Evolutionary conservation across 2,113 vertebrate species (phyloP).

Genomic region (Anhinga anhinga): DNA sequence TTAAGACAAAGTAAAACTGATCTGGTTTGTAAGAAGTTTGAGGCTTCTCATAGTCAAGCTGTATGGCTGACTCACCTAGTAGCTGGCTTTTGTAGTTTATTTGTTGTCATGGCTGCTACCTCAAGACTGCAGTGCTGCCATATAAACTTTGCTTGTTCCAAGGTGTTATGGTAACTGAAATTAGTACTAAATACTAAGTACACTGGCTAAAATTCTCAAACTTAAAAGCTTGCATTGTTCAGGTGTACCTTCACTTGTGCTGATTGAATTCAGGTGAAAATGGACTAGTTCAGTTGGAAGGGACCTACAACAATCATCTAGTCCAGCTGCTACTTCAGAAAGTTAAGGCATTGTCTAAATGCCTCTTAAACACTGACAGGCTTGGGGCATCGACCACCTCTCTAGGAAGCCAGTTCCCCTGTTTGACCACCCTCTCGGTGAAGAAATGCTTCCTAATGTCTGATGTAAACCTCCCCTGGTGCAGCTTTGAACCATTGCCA

Average conservation of each 20-base stretch:
- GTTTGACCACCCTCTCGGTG: not conserved
- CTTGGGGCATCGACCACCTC: fast-evolving
- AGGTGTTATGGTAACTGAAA: not conserved
- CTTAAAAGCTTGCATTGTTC: not conserved
- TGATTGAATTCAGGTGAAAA: not conserved
- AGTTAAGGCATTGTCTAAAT: not conserved
- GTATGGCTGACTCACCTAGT: not conserved
- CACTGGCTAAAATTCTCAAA: not conserved
- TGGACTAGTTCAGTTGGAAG: not conserved
- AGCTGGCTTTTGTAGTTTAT: not conserved
- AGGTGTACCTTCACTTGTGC: not conserved
- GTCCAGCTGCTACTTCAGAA: not conserved
- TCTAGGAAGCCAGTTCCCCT: not conserved
- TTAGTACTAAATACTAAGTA: not conserved
- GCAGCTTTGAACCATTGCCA: not conserved
- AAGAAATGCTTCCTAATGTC: not conserved
- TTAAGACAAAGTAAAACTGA: not conserved
- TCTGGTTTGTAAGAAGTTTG: not conserved
- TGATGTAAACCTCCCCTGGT: not conserved
- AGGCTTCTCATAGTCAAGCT: not conserved
- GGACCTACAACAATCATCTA: not conserved
- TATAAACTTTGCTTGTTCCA: not conserved
- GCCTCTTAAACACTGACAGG: not conserved
- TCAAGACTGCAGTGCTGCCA: not conserved
- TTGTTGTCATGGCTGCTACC: not conserved